Evolutionary conservation across 2,113 vertebrate genomes (phyloP), one percentile per base, ranked within the genome.

Genomic region (Anser cygnoides): DNA sequence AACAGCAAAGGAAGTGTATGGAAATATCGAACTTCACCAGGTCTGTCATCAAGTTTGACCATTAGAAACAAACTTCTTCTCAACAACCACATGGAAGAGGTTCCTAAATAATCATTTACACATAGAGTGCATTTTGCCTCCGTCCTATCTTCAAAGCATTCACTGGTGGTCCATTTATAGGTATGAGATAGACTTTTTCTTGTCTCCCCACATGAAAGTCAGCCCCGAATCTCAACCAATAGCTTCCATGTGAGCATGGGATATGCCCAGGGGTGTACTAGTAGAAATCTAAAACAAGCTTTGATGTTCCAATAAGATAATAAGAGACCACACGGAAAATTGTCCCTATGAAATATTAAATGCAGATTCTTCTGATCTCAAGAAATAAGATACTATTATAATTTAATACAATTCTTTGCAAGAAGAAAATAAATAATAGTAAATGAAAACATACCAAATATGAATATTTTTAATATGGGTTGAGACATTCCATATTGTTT

Each of bases 221-320:
- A 84, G 49, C 59, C 33, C n/a, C 63, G 35, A 83, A 16, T 70
- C 41, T 84, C 63, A 65, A 25, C 29, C 89, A 95, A 96, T 46
- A 90, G 37, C 44, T 96, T 97, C 88, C 96, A 95, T 93, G 93
- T 95, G 92, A 95, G 84, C n/a, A 85, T n/a, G 54, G 31, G 49
- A 87, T 83, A 87, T 96, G 85, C 91, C 91, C 54, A 70, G 41
- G 41, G 74, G 80, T 41, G 10, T 50, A 79, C 23, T 73, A 90
- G 31, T 28, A 84, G 67, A 92, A 95, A 94, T 81, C 59, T 74
- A 77, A 94, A 95, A 83, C 77, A 87, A 90, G 37, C 55, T 87
- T 87, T 97, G 92, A 96, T 96, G 62, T 97, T 96, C 83, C 92
- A 95, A 41, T 46, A 89, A 92, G 89, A 94, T 95, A 96, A 91